Evolutionary conservation across 2,113 vertebrate species (phyloP), one percentile per base, ranked within the genome.

Genomic region (Baryphthengus martii): DNA sequence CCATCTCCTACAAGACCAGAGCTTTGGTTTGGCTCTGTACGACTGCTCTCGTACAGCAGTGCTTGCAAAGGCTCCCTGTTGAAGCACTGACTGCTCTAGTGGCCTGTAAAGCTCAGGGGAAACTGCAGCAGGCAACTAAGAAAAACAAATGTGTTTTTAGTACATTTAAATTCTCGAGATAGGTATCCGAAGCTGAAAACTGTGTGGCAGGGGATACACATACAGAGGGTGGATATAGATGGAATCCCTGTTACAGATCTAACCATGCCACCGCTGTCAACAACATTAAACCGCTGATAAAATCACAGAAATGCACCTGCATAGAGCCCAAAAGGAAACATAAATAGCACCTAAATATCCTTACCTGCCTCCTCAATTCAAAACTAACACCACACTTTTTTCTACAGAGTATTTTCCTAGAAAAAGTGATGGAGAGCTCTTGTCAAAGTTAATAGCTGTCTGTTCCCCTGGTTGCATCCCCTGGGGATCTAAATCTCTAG

Each of bases 371-470:
- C 61, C 52, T 90, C 79, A 88, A 59, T 31, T 59, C 11, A 8
- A 29, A 83, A 39, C 59, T 63, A 83, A 35, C 33, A 70, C 2
- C 17, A 31, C 0, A 1, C 5, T 40, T 78, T 26, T 44, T 81
- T 81, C 12, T 74, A 33, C 52, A 17, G 59, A 85, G 29, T 58
- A 28, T 67, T 71, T 86, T 88, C 61, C 40, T 40, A 72, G 75
- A 50, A 95, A 52, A 87, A 88, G 83, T 61, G 75, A 93, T 73
- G 28, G 67, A 85, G 68, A 89, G 68, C 61, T 83, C 52, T 63
- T 84, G 79, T 67, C 85, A 77, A 88, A 94, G 83, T 42, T 86
- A 93, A 85, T 83, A 93, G 85, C 59, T 86, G 59, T 24, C 79
- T 79, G 75, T 71, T 95, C 59, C 59, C 65, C 50, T 74, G 59